A percentile compares a stretch with the other conserved stretches of the same genome.
These are phyloP conservation scores for Caerostris extrusa DNA, from an alignment of 1,140 invertebrate genomes.

Conservation along the genomic window DNA sequence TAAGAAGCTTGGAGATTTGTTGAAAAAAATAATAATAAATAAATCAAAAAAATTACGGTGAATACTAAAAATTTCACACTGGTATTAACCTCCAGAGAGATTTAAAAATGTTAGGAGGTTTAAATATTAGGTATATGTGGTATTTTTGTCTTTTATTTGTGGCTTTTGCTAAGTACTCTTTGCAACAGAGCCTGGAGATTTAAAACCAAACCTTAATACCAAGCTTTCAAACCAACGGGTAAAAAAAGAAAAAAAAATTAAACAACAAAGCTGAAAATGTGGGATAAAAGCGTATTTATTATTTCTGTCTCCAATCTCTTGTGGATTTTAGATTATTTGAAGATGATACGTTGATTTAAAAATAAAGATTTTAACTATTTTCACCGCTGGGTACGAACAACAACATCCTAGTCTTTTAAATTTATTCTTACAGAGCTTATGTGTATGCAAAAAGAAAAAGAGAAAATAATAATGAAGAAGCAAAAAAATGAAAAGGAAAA, in stretches of 20 bases:
- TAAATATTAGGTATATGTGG: conserved; percentile 21
- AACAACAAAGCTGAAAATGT: conserved; percentile 24
- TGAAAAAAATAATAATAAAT: neutral
- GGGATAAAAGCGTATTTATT: conserved; percentile 46
- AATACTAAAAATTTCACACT: conserved; percentile 29
- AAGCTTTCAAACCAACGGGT: neutral
- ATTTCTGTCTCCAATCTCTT: conserved; percentile 54
- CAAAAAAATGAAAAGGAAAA: neutral
- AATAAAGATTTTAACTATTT: conserved; percentile 73
- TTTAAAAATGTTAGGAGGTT: conserved; percentile 33
- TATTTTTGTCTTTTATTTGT: conserved; percentile 32
- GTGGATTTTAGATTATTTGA: conserved; percentile 53
- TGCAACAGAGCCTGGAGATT: neutral
- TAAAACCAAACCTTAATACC: conserved; percentile 28
- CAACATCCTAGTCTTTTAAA: conserved; percentile 8
- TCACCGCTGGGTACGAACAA: conserved; percentile 19
- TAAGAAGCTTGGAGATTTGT: neutral
- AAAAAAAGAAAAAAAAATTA: neutral
- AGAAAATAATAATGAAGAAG: neutral
- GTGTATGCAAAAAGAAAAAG: neutral
- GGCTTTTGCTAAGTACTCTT: conserved; percentile 8
- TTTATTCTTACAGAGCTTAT: neutral
- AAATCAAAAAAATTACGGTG: neutral
- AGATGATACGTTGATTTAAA: conserved; percentile 60
- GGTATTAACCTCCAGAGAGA: conserved; percentile 1